Percentiles rank a stretch among this genome's conserved stretches.
Evolutionary conservation across 2,888 invertebrate genomes (phyloP).

Genomic region (Himalopsyche anomala): DNA sequence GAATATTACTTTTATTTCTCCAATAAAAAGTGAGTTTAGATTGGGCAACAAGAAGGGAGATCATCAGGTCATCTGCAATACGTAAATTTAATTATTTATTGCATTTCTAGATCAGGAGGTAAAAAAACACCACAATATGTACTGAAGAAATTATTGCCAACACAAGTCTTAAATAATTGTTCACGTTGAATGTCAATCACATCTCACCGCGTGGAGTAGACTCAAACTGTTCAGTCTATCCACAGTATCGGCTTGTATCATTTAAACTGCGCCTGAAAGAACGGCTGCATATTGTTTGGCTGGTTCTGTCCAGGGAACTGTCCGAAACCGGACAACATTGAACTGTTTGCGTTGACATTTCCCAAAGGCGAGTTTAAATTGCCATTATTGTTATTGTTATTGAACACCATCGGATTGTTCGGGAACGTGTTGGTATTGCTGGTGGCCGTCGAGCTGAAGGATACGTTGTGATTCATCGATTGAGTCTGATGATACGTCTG

Average conservation of each 20-base stretch:
- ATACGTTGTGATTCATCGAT: neutral
- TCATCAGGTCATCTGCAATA: neutral
- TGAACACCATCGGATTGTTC: conserved; percentile 66
- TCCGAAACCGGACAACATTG: conserved; percentile 58
- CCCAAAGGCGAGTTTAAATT: conserved; percentile 66
- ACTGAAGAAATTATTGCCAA: conserved; percentile 55
- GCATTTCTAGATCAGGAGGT: neutral
- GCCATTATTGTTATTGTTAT: conserved; percentile 67
- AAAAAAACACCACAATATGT: conserved; percentile 37
- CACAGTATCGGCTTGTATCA: conserved; percentile 72
- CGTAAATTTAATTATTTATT: neutral
- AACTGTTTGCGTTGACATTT: conserved; percentile 66
- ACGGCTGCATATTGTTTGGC: conserved; percentile 66
- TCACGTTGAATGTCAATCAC: conserved; percentile 48
- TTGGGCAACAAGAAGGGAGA: neutral
- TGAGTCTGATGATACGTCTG: conserved; percentile 45
- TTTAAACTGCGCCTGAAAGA: conserved; percentile 73
- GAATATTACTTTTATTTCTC: too few relatives aligned
- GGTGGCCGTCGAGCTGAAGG: conserved; percentile 64
- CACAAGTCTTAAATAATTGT: conserved; percentile 46
- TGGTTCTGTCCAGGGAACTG: conserved; percentile 57
- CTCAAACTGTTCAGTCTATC: conserved; percentile 69
- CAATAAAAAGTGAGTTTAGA: too few relatives aligned
- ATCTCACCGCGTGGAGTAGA: conserved; percentile 11
- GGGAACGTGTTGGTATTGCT: conserved; percentile 66